Base-by-base conservation (phyloP, 2,797 vertebrate genomes). In the Lophotriccus pileatus region DNA sequence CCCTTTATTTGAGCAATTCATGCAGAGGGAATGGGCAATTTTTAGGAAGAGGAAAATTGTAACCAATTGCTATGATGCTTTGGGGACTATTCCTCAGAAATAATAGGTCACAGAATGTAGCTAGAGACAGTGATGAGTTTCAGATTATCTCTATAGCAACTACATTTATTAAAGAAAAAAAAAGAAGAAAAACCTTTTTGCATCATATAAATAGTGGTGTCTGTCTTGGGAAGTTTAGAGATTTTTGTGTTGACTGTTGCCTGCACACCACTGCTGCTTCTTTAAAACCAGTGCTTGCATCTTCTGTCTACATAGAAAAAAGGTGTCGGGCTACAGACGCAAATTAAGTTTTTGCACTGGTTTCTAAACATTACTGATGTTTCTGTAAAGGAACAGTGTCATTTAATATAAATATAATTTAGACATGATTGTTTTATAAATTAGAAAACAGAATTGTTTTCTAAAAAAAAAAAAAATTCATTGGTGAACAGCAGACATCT, bases 31-130 rank as follows among this genome's bases (percentile, higher is more conserved):
- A 82, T 34, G 18, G 46, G 62, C 76, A 81, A 72, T 73, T 89
- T 95, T 84, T 82, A 66, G 50, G 63, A 81, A 56, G 22, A 92
- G 23, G 67, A 88, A 96, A 93, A 94, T 78, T 82, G 70, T 56
- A 90, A 84, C 52, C 74, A 79, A 62, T 62, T 89, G 63, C 50
- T 88, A 41, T 41, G 39, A 81, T 73, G n/a, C 82, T 93, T 70
- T 47, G 36, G 63, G 41, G 25, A 66, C 79, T 76, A 37, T 69
- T 81, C 25, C 39, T 76, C 59, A 84, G 74, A 89, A 90, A 87
- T 90, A 90, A 89, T 17, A 87, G 86, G 67, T 72, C 63, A 76
- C 13, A 58, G 59, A 59, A 78, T 15, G 47, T 30, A 80, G 50
- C 39, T 70, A 83, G 74, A 84, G 66, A 70, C 32, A 75, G 49